A percentile compares a stretch with the other conserved stretches of the same genome.
These are phyloP conservation scores for Sylvia borin DNA, from an alignment of 2,797 vertebrate genomes.

Conservation along the genomic window DNA sequence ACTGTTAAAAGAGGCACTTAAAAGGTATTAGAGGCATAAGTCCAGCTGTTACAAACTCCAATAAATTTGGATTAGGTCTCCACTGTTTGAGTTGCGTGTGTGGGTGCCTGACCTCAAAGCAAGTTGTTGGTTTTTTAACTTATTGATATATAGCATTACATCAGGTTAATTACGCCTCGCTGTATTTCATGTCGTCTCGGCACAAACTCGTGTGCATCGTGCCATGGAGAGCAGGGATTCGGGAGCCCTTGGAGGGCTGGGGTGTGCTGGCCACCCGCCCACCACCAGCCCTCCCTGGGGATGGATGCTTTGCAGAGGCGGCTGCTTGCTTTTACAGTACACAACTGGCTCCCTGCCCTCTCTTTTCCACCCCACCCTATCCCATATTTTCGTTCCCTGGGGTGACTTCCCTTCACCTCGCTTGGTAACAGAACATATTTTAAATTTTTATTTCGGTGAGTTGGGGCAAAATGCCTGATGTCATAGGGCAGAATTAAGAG, in stretches of 20 bases:
- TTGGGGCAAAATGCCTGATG: accelerated
- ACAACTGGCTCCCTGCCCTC: not conserved
- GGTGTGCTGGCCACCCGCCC: not conserved
- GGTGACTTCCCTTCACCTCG: not conserved
- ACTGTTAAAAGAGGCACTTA: constrained; percentile 72
- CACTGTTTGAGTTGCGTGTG: constrained; percentile 66
- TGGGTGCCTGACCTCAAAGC: constrained; percentile 72
- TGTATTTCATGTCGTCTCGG: constrained; percentile 62
- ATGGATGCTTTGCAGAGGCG: not conserved
- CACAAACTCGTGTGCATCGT: not conserved
- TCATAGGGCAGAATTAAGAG: not conserved
- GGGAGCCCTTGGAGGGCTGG: not conserved
- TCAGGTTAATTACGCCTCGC: constrained; percentile 55
- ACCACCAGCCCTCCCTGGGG: not conserved
- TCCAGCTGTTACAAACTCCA: constrained; percentile 72
- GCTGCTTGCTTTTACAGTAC: not conserved
- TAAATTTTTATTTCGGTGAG: not conserved
- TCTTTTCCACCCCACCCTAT: not conserved
- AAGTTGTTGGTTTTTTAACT: constrained; percentile 61
- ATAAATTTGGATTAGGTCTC: constrained; percentile 75
- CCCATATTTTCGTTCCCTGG: not conserved
- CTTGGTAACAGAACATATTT: not conserved
- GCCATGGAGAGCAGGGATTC: not conserved
- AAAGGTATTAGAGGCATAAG: constrained; percentile 72
- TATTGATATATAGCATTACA: constrained; percentile 74